Base-by-base conservation (phyloP, 2,888 invertebrate genomes). In the Sialis fuliginosa region DNA sequence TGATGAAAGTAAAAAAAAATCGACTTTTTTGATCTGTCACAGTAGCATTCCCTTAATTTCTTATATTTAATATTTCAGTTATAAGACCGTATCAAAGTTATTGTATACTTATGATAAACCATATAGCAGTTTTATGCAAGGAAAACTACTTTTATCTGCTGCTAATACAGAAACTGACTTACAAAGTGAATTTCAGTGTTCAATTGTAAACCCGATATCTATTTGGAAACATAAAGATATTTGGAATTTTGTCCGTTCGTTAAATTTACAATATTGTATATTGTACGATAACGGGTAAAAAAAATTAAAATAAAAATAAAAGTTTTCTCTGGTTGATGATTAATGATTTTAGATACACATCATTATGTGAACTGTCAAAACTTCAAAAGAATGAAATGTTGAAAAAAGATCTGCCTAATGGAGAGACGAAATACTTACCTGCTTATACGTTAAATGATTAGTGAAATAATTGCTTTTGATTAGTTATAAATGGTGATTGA, bases 191-290 rank as follows among this genome's bases (percentile, higher is more conserved):
- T 22, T 22, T 22, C 22, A 22, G 4, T 22, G 22, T 22, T 22
- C 22, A 22, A 22, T 22, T 22, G 22, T 31, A 32, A 52, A 48
- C 48, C 55, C 55, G 5, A 51, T 60, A 22, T 48, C 42, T 31
- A 44, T 53, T 30, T 60, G 59, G 60, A 54, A 54, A 6, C 31
- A 52, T 5, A 46, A 52, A 33, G 53, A 57, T 41, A 48, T 55
- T 8, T 49, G 47, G 42, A 50, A 39, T 30, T 56, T 60, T 44
- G 51, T 51, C 9, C 46, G 34, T 9, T 53, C 50, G 9, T 50
- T 60, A 39, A 56, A 44, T 50, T 48, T 58, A 33, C 52, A 53
- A 13, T 53, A 56, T 43, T 49, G 51, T 37, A 39, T 43, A 32
- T 47, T 50, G 12, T 48, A 37, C 8, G 37, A 37, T 37, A n/a